Base-by-base conservation (phyloP, 1,140 invertebrate genomes). In the Copidosoma floridanum region DNA sequence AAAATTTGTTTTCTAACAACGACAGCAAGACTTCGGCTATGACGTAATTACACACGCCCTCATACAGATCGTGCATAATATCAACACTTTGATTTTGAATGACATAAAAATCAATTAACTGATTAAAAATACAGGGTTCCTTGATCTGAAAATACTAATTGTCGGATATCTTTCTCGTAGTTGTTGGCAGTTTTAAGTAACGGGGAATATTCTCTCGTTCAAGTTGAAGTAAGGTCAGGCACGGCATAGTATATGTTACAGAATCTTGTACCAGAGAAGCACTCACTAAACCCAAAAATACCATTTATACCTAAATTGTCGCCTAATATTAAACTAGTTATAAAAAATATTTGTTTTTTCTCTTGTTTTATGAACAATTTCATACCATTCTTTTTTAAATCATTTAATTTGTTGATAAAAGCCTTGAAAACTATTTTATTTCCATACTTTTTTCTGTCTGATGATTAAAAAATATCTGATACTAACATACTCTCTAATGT, bases 31-130 rank as follows among this genome's bases (percentile, higher is more conserved):
- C 51, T n/a, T 51, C 11, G 7, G 56, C 16, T 38, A 62, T 65
- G 41, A 62, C 64, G 44, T 41, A 35, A 41, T 46, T 65, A 21
- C 37, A 47, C 47, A 65, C 40, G 12, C 64, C 64, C 35, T 65
- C 60, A 46, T 48, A 65, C 14, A 65, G 5, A 46, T 65, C 64
- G 37, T 62, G 64, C 55, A 62, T 61, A 5, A 61, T 32, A 37
- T 65, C 64, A 8, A 59, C 50, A 11, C 12, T 51, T 18, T 12
- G n/a, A 46, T 62, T 65, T 38, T 26, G 12, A 41, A 57, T 61
- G 1, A 46, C 59, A 43, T n/a, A n/a, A n/a, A n/a, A n/a, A n/a
- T n/a, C n/a, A n/a, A n/a, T n/a, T n/a, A n/a, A n/a, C n/a, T n/a
- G n/a, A n/a, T n/a, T n/a, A n/a, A n/a, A n/a, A 29, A 61, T 23